Evolutionary conservation across 2,797 vertebrate species (phyloP), one percentile per base, ranked within the genome.

Genomic region (Acanthopagrus latus): DNA sequence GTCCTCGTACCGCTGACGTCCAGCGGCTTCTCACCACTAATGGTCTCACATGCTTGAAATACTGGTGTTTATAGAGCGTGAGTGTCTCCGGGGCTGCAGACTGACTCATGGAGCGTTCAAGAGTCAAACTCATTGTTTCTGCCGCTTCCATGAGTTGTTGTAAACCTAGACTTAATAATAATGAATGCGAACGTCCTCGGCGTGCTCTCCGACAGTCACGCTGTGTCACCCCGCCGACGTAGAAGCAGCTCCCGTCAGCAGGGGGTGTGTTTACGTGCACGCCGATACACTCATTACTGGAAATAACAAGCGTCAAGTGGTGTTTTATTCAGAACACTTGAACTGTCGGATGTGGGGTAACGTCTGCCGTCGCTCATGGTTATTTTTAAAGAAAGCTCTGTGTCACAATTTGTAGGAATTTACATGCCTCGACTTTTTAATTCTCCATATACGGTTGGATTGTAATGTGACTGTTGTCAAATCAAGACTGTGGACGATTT

Each of bases 41-140:
- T 64, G 63, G 27, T 20, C 58, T 33, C 1, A 9, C 59, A 55
- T 67, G 23, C 59, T 76, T 74, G 71, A 80, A 17, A 54, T 14
- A 2, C 17, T 44, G 29, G 54, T 84, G 82, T 87, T 86, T 86
- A 73, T 54, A 47, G 68, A 80, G 71, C 21, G 11, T 48, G 11
- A 73, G 47, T 21, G 60, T 54, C 5, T 38, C 79, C 25, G 11
- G 41, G 18, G 29, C 72, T 52, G 21, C 50, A 62, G 21, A 2
- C 65, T 67, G 69, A 84, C 27, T 82, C 76, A 74, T 13, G 47
- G 20, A 21, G 43, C 5, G 21, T 54, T 74, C 76, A 67, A 48
- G 71, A 80, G 5, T 65, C 67, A 41, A 4, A 11, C 50, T 73
- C 12, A 27, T 55, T 54, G 60, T 78, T 23, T 64, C 44, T 44